Conservation (phyloP, 2,113 vertebrate genomes). For the Stercorarius parasiticus region DNA sequence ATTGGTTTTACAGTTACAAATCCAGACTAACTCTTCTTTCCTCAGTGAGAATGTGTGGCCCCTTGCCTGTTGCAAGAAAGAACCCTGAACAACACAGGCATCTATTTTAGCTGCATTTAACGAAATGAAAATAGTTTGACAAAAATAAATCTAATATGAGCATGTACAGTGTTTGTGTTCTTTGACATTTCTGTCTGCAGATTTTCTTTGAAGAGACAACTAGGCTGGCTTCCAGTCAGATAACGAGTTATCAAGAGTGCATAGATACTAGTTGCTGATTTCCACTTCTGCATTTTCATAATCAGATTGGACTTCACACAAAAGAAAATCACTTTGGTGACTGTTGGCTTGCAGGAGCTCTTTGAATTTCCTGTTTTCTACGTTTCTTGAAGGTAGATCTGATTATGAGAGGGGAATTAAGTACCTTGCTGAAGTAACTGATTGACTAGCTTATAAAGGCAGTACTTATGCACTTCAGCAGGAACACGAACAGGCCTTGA, state of each 20-base stretch:
- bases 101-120: neutral
- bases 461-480: rapidly evolving
- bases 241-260: slow-evolving; percentile 37
- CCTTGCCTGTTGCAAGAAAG: neutral
- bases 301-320: slow-evolving; percentile 63
- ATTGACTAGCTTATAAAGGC: neutral
- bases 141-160: neutral
- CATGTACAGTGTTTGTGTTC: neutral
- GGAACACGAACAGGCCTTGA: neutral
- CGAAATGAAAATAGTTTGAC: neutral
- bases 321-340: slow-evolving; percentile 50
- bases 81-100: neutral
- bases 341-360: slow-evolving; percentile 37
- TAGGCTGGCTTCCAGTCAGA: slow-evolving; percentile 56
- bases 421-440: slow-evolving; percentile 44
- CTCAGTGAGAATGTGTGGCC: neutral
- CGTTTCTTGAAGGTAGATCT: slow-evolving; percentile 32
- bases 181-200: slow-evolving; percentile 39
- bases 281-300: slow-evolving; percentile 48
- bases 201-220: slow-evolving; percentile 19
- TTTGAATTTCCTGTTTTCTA: slow-evolving; percentile 57
- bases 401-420: slow-evolving; percentile 49
- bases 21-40: neutral
- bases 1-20: neutral
- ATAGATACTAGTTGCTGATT: slow-evolving; percentile 54